phyloP scores from a whole-genome alignment of 2,797 vertebrate genomes.

The Phataginus tetradactyla region DNA sequence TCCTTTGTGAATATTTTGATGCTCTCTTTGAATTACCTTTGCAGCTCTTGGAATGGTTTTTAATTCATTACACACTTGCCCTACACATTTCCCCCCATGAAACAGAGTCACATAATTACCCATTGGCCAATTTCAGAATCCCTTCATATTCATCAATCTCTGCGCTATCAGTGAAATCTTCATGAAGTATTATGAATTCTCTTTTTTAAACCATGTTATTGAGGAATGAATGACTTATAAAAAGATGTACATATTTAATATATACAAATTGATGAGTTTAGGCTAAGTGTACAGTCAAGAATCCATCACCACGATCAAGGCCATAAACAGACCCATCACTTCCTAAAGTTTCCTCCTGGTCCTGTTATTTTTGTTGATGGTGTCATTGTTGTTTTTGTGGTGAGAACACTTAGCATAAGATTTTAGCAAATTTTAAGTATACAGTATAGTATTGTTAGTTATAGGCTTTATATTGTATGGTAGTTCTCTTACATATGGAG shows the following conservation, averaged over 20 bases:
- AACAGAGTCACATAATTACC: background rate
- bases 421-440: background rate
- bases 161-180: background rate
- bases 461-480: background rate
- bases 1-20: background rate
- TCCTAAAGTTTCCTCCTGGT: background rate
- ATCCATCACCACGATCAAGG: background rate
- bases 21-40: background rate
- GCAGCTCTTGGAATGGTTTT: constrained; percentile 8
- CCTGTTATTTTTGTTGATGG: background rate
- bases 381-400: background rate
- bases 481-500: background rate
- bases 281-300: background rate
- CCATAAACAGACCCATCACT: background rate
- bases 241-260: background rate
- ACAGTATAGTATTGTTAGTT: background rate
- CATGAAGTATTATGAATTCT: background rate
- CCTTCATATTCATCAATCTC: background rate
- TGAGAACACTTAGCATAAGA: background rate
- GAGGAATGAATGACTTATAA: background rate
- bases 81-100: background rate
- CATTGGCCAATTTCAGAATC: background rate
- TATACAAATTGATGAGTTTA: background rate
- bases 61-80: background rate
- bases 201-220: background rate